Base-by-base conservation (phyloP, 2,113 vertebrate species). In the Trogon surrucura region DNA sequence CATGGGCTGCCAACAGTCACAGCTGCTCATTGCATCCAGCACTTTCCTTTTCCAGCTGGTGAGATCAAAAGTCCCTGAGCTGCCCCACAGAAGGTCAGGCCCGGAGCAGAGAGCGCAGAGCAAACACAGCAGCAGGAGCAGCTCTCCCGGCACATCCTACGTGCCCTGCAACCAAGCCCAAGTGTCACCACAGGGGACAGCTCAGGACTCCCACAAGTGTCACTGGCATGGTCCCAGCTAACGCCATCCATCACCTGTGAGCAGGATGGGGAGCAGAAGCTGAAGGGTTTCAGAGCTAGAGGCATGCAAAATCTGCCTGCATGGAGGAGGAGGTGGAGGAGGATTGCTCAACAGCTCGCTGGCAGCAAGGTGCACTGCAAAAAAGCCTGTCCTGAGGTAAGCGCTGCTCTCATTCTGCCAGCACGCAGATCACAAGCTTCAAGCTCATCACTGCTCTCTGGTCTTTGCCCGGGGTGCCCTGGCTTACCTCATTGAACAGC, bases 301-400 rank as follows among this genome's bases (percentile, higher is more conserved):
- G 45, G 51, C 44, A 1, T 60, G 64, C 38, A 70, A 84, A 88
- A 80, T 29, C 45, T 67, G 41, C 15, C 6, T 11, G 54, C 10
- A 11, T 1, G n/a, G n/a, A 56, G 61, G 50, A 85, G 57, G 66
- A 61, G 44, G n/a, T 88, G 65, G 50, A 72, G 58, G 36, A 86
- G 17, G 64, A 79, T 92, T 93, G 91, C 95, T 95, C 85, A 95
- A 94, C 82, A 91, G 72, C 45, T 13, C 41, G 84, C 66, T 92
- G 91, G 85, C 81, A 88, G 74, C 51, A n/a, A 89, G 91, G 62
- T 77, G 30, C 14, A 1, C 23, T 51, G 51, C 60, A 75, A 91
- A 95, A 96, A 96, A 96, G 27, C 72, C 38, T 88, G 74, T 95
- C 93, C 94, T 0, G 27, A 95, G 88, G 90, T 91, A 88, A 92